Conservation (phyloP, 2,888 invertebrate genomes). For the Gerris lacustris region DNA sequence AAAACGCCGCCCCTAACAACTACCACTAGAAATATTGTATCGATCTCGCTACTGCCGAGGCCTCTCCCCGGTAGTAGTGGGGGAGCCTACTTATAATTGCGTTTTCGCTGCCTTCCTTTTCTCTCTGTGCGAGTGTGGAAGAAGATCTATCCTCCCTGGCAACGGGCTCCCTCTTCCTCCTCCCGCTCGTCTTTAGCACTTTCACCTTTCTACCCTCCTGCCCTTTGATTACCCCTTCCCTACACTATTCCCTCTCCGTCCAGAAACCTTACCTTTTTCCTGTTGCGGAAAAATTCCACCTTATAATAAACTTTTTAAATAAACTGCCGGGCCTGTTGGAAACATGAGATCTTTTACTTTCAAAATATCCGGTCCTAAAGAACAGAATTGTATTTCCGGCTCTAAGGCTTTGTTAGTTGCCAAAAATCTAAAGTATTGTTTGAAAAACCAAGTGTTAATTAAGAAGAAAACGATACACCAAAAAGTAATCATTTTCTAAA, state of each 20-base stretch:
- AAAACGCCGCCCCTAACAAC: conserved; percentile 4
- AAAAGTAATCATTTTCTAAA: too few relatives aligned
- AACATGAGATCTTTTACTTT: too few relatives aligned
- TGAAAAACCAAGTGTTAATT: too few relatives aligned
- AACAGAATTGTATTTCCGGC: too few relatives aligned
- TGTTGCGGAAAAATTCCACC: not conserved
- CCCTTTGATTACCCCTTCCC: not conserved
- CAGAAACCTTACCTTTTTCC: not conserved
- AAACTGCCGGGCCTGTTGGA: too few relatives aligned
- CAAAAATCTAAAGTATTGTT: too few relatives aligned
- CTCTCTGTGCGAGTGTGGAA: not conserved
- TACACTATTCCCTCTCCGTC: not conserved
- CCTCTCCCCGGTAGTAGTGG: not conserved
- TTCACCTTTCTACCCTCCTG: not conserved
- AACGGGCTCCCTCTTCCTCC: not conserved
- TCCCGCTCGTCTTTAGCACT: not conserved
- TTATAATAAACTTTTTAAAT: too few relatives aligned
- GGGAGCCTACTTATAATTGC: conserved; percentile 5
- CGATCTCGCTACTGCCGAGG: not conserved
- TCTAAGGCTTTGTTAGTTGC: too few relatives aligned
- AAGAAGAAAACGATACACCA: too few relatives aligned
- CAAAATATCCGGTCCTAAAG: too few relatives aligned
- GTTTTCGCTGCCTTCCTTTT: not conserved
- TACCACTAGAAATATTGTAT: conserved; percentile 5
- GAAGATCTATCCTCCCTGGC: not conserved